A percentile compares a stretch with the other conserved stretches of the same genome.
Evolutionary conservation across 2,113 vertebrate genomes (phyloP).

Genomic region (Micronycteris hirsuta): DNA sequence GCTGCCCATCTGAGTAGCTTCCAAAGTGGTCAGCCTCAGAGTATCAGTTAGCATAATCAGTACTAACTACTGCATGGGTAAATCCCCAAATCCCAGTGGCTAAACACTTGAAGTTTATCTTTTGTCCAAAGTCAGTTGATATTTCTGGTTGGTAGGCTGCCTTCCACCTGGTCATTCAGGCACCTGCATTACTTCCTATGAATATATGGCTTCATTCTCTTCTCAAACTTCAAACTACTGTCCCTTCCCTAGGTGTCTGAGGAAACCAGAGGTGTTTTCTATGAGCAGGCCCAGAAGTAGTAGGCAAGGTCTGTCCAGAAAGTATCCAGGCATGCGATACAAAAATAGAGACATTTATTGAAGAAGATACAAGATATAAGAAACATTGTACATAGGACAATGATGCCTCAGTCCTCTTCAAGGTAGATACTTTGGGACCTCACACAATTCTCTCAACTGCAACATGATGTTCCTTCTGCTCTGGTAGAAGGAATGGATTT

Average conservation of each 20-base stretch:
- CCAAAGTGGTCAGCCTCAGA: not conserved
- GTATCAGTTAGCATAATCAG: not conserved
- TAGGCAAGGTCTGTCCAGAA: too few relatives aligned
- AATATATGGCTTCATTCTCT: not conserved
- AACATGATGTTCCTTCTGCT: too few relatives aligned
- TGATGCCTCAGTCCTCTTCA: too few relatives aligned
- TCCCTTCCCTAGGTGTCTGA: not conserved
- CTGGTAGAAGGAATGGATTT: too few relatives aligned
- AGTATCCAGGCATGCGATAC: too few relatives aligned
- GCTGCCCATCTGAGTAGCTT: not conserved
- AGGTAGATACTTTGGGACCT: too few relatives aligned
- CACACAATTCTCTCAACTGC: too few relatives aligned
- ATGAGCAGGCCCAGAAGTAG: not conserved
- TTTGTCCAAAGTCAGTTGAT: not conserved
- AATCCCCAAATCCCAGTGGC: not conserved
- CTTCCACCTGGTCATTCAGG: not conserved
- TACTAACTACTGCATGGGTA: not conserved
- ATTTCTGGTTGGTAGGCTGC: not conserved
- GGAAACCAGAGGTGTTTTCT: not conserved
- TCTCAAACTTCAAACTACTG: not conserved
- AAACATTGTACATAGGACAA: too few relatives aligned
- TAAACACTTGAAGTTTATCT: not conserved
- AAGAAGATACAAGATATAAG: too few relatives aligned
- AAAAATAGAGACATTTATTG: too few relatives aligned
- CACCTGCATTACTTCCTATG: not conserved